Percentiles rank a stretch among this genome's conserved stretches.
Evolutionary conservation across 1,140 invertebrate species (phyloP).

Genomic region (Drosophila sproati): DNA sequence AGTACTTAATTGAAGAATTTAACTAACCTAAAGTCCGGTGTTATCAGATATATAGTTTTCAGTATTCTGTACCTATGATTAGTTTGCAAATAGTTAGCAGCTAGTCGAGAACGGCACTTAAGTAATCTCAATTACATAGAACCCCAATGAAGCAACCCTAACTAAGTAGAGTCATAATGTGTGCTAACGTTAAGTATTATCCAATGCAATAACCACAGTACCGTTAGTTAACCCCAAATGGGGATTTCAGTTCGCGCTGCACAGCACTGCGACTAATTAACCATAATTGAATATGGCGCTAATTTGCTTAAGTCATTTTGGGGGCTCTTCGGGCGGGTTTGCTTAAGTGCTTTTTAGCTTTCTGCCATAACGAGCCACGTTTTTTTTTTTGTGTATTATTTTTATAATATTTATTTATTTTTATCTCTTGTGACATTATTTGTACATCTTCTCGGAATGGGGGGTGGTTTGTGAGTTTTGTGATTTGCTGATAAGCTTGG

Average conservation of each 20-base stretch:
- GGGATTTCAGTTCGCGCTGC: background rate
- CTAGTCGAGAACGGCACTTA: no score
- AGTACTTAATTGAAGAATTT: no score
- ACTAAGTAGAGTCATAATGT: background rate
- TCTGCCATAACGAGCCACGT: constrained; percentile 21
- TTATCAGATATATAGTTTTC: no score
- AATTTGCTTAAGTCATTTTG: constrained; percentile 63
- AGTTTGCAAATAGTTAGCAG: no score
- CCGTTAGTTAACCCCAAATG: no score
- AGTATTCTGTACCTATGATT: no score
- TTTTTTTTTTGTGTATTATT: background rate
- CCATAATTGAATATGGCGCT: constrained; percentile 71
- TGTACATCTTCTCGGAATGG: background rate
- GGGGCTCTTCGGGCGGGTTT: constrained; percentile 3
- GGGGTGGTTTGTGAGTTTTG: constrained; percentile 3
- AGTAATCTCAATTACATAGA: no score
- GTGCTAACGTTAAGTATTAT: background rate
- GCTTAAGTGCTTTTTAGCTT: constrained; percentile 28
- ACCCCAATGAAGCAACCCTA: no score
- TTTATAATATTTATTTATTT: background rate
- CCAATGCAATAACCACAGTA: background rate
- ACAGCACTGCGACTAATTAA: constrained; percentile 63
- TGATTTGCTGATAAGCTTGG: constrained; percentile 9
- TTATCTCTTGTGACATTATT: constrained; percentile 6
- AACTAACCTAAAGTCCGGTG: no score